Evolutionary conservation across 2,888 invertebrate species (phyloP).

Genomic region (Tachina fera): DNA sequence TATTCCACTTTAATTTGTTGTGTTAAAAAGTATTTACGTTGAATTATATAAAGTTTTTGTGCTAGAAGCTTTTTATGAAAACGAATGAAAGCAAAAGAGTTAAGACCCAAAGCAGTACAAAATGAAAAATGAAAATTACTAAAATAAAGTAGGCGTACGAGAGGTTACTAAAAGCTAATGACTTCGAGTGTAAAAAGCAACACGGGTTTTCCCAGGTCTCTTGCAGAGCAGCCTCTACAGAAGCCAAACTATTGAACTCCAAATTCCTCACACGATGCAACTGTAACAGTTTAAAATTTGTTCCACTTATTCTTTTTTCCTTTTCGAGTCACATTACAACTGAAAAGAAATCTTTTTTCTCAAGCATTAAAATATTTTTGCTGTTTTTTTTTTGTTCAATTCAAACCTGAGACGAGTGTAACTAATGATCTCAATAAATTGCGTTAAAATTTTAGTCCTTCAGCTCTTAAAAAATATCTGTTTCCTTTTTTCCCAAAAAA

Average conservation of each 20-base stretch:
- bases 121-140: too few species aligned
- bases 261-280: neutral
- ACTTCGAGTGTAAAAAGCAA: too few species aligned
- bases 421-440: slow-evolving; percentile 27
- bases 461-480: slow-evolving; percentile 29
- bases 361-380: neutral
- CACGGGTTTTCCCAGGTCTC: too few species aligned
- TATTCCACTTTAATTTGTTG: too few species aligned
- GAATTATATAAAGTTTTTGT: too few species aligned
- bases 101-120: too few species aligned
- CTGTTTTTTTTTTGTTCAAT: slow-evolving; percentile 24
- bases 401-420: slow-evolving; percentile 17
- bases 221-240: neutral
- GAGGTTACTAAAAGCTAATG: too few species aligned
- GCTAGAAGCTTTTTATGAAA: too few species aligned
- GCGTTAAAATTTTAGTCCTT: slow-evolving; percentile 16
- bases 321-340: neutral
- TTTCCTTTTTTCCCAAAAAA: slow-evolving; percentile 36
- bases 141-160: too few species aligned
- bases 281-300: slow-evolving; percentile 1
- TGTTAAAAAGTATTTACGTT: too few species aligned
- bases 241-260: neutral
- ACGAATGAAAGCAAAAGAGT: too few species aligned
- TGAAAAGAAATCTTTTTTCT: neutral
- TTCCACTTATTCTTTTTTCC: neutral